Evolutionary conservation across 37 sponge, comb jelly and placozoan genomes (phyloP).

Genomic region (Aphrocallistes beatrix): DNA sequence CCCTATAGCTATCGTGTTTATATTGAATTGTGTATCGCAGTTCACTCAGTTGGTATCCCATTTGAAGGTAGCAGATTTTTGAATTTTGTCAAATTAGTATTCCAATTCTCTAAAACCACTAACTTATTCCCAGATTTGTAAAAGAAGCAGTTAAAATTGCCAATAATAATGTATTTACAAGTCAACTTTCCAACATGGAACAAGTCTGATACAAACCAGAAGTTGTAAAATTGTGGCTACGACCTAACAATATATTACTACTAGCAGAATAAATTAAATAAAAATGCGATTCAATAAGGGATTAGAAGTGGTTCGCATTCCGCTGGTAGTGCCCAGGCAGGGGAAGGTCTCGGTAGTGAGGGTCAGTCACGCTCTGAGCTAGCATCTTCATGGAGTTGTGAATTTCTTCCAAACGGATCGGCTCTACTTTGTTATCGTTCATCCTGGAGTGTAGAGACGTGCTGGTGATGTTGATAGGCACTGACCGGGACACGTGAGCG

Average conservation of each 20-base stretch:
- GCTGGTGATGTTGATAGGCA: neutral
- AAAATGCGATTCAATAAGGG: neutral
- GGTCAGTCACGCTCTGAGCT: neutral
- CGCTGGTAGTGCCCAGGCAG: constrained; percentile 12
- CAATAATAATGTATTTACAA: too few species aligned
- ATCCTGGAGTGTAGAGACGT: neutral
- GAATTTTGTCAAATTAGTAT: too few species aligned
- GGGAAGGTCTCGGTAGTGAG: neutral
- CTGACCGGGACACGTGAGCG: neutral
- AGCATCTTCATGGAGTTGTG: neutral
- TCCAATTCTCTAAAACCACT: too few species aligned
- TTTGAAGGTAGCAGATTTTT: too few species aligned
- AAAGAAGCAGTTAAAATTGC: too few species aligned
- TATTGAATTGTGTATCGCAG: too few species aligned
- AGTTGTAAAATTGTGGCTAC: neutral
- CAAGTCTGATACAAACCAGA: neutral
- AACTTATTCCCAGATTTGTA: too few species aligned
- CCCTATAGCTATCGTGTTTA: too few species aligned
- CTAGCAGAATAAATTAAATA: neutral
- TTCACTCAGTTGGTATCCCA: too few species aligned
- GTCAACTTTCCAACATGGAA: neutral
- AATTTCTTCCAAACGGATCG: neutral
- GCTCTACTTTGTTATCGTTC: neutral
- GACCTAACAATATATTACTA: constrained; percentile 2
- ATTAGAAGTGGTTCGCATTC: neutral